A percentile compares a stretch with the other conserved stretches of the same genome.
These are phyloP conservation scores for Sesia bembeciformis DNA, from an alignment of 2,888 invertebrate species.

Conservation along the genomic window DNA sequence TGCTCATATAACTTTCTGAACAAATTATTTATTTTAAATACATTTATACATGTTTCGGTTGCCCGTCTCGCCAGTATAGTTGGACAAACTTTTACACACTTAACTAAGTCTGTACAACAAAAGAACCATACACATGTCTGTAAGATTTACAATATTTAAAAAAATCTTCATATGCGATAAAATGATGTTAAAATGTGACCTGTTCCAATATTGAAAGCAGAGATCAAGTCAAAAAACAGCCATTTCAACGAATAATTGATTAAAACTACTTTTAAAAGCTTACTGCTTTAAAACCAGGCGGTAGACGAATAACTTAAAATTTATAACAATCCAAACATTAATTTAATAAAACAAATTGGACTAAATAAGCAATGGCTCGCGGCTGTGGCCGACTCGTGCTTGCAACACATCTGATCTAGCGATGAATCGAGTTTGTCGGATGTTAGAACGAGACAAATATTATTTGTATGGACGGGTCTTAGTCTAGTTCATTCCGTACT, in stretches of 20 bases:
- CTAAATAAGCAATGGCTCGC: conserved; percentile 28
- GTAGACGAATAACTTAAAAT: conserved; percentile 3
- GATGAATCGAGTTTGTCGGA: too few relatives aligned
- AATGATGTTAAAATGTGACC: too few relatives aligned
- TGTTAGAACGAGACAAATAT: too few relatives aligned
- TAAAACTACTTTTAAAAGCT: too few relatives aligned
- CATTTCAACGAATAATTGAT: conserved; percentile 13
- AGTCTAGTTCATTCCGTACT: too few relatives aligned
- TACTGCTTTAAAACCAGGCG: too few relatives aligned
- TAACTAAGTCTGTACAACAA: conserved; percentile 34
- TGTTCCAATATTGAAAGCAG: conserved; percentile 6
- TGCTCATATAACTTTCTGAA: conserved; percentile 5
- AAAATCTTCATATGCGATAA: not conserved
- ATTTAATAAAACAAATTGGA: conserved; percentile 18
- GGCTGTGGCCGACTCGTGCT: conserved; percentile 3
- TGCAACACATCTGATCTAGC: not conserved
- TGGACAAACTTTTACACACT: conserved; percentile 42
- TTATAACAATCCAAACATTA: conserved; percentile 27
- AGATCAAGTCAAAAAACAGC: conserved; percentile 22
- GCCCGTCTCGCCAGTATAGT: conserved; percentile 34
- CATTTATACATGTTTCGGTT: conserved; percentile 7
- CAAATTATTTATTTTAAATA: conserved; percentile 4
- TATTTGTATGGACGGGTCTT: too few relatives aligned
- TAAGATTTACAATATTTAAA: not conserved
- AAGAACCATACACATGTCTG: conserved; percentile 6